Evolutionary conservation across 2,797 vertebrate species (phyloP).

Genomic region (Urocyon cinereoargenteus): DNA sequence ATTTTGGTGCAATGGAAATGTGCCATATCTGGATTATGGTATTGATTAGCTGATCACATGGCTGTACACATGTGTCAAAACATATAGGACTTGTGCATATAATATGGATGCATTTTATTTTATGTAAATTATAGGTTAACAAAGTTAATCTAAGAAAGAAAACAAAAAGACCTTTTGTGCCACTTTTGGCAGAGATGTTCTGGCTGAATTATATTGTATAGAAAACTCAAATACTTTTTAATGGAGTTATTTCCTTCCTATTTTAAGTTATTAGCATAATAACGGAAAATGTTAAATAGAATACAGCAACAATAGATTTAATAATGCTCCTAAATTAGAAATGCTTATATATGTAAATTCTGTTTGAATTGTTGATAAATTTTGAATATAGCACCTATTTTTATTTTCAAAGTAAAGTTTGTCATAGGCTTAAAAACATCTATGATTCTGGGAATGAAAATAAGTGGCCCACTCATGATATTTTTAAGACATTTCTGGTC

Average conservation of each 20-base stretch:
- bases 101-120: background rate
- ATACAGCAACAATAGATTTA: background rate
- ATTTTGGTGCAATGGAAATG: background rate
- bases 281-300: background rate
- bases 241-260: background rate
- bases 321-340: background rate
- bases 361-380: background rate
- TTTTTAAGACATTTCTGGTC: background rate
- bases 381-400: background rate
- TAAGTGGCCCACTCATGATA: background rate
- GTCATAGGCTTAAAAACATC: constrained; percentile 11
- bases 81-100: background rate
- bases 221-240: background rate
- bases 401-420: background rate
- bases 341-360: background rate
- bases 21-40: background rate
- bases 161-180: background rate
- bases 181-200: background rate
- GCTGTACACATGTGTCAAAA: background rate
- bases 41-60: background rate
- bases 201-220: constrained; percentile 16
- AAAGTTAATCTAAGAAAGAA: constrained; percentile 18
- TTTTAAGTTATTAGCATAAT: constrained; percentile 29
- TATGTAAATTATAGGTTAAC: constrained; percentile 34
- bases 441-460: constrained; percentile 1